Conservation (phyloP, 2,113 vertebrate genomes). For the Candoia aspera region DNA sequence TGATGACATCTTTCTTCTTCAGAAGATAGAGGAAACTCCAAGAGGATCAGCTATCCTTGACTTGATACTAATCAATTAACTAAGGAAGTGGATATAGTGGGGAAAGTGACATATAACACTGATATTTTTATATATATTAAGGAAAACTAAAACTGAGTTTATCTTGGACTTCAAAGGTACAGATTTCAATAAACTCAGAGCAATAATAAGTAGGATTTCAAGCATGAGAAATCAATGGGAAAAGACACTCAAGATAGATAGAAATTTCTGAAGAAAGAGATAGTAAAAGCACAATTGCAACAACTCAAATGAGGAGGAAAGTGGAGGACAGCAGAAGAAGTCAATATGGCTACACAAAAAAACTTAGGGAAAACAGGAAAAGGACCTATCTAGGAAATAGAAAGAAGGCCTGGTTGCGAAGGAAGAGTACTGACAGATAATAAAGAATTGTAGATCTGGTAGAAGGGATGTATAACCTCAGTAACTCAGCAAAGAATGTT, state of each 20-base stretch:
- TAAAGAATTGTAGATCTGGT: too few relatives aligned
- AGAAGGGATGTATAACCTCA: too few relatives aligned
- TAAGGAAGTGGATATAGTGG: not conserved
- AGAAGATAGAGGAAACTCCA: not conserved
- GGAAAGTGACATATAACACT: not conserved
- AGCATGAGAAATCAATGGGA: not conserved
- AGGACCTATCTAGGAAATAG: too few relatives aligned
- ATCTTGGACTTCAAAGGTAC: not conserved
- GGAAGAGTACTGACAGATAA: too few relatives aligned
- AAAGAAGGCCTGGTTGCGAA: too few relatives aligned
- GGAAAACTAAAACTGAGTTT: not conserved
- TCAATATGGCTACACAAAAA: not conserved
- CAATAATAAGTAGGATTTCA: not conserved
- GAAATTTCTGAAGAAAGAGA: not conserved
- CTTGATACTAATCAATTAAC: not conserved
- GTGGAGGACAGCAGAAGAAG: not conserved
- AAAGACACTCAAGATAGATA: not conserved
- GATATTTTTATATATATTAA: not conserved
- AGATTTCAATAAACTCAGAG: not conserved
- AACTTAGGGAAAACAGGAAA: too few relatives aligned
- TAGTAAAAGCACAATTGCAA: not conserved
- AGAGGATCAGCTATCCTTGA: too few relatives aligned
- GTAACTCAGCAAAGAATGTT: too few relatives aligned
- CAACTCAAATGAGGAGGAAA: not conserved
- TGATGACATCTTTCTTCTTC: not conserved